phyloP scores from a whole-genome alignment of 2,797 vertebrate genomes.

The Sternotherus odoratus region DNA sequence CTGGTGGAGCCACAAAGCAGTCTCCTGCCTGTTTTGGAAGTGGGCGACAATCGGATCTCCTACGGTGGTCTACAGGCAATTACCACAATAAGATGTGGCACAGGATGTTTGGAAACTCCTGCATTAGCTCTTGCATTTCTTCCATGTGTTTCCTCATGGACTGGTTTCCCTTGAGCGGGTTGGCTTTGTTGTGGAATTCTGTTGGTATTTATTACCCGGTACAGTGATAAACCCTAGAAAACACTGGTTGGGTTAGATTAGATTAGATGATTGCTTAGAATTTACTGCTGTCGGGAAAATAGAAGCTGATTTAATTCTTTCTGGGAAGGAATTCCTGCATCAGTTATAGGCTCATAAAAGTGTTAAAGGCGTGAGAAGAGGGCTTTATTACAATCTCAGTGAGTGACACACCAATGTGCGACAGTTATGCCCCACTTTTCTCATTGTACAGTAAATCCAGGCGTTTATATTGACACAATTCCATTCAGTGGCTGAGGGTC shows the following conservation, averaged over 20 bases:
- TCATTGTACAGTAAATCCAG: neutral
- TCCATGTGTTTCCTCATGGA: neutral
- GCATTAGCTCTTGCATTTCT: neutral
- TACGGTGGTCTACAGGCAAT: neutral
- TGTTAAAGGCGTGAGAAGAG: neutral
- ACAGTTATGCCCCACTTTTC: neutral
- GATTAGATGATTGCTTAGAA: neutral
- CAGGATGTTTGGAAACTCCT: neutral
- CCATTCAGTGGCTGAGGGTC: neutral
- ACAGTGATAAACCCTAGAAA: neutral
- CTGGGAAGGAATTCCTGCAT: neutral
- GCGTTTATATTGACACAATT: neutral
- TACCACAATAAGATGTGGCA: neutral
- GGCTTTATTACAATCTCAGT: neutral
- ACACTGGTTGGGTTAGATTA: constrained; percentile 42
- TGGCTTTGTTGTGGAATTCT: neutral
- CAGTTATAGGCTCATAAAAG: constrained; percentile 5
- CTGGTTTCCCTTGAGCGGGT: neutral
- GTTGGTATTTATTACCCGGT: neutral
- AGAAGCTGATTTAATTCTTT: neutral
- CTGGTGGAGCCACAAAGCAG: too few species aligned
- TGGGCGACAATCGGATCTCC: too few species aligned
- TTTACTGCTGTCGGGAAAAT: constrained; percentile 25
- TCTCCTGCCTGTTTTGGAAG: too few species aligned
- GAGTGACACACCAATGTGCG: fast-evolving